Evolutionary conservation across 2,113 vertebrate genomes (phyloP), one percentile per base, ranked within the genome.

Genomic region (Festucalex cinctus): DNA sequence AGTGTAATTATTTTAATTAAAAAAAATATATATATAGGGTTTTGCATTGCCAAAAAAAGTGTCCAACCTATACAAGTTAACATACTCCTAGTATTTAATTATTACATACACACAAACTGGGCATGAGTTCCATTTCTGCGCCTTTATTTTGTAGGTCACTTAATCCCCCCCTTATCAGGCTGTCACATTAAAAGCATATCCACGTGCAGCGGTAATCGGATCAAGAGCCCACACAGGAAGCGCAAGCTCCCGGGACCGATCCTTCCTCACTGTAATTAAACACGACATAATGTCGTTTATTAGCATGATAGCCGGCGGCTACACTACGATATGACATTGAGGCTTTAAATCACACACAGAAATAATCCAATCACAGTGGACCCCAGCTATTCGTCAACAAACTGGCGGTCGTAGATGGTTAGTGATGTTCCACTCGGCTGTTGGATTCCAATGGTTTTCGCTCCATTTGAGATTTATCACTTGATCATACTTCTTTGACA

Each of bases 201-300:
- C 0, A 57, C 1, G 26, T 12, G 1, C 24, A 10, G 4, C 14
- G 20, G 49, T 79, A 75, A 89, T 62, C 65, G 37, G 80, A 82
- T 82, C 53, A 69, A 53, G 39, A 63, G 51, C 76, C 39, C 70
- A 26, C 6, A 26, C 41, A 83, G 82, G 82, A 87, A 80, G 76
- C 48, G 44, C 22, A 12, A n/a, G 61, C 71, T 71, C 35, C 28
- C 41, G 28, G 70, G 43, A 10, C 28, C 44, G 24, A 62, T 62
- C n/a, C 51, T 19, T 6, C 43, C 32, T 7, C 61, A 65, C 53
- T 67, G 70, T 46, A 65, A 79, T 5, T 48, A 62, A 70, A 53
- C 57, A 46, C 35, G 81, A 65, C 63, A 24, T 61, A 13, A 39
- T 13, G 20, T 39, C 20, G 3, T 61, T 61, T 39, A 39, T 61